Base-by-base conservation (phyloP, 2,888 invertebrate genomes). In the Cistogaster globosa region DNA sequence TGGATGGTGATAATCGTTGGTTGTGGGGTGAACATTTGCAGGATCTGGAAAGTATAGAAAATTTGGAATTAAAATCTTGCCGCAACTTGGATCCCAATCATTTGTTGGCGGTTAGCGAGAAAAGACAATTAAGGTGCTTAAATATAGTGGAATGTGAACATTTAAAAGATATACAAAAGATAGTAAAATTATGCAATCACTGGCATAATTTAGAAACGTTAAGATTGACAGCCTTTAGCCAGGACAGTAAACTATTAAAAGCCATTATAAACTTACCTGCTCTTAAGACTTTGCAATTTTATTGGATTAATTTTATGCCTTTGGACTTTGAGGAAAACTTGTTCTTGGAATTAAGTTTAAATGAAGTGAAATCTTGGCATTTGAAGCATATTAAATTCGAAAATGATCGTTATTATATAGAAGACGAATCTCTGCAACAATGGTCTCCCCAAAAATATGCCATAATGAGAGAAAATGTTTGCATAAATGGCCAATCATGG, bases 391-490 rank as follows among this genome's bases (percentile, higher is more conserved):
- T 88, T 6, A 72, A 72, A 68, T 87, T 86, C 16, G 78, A 76
- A 76, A 87, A 83, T 65, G 85, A 88, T 62, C 82, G 84, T 16
- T 62, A 76, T 57, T 80, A 75, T 58, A 57, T 87, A 6, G 86
- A 86, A 51, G 86, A 87, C 53, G 85, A 84, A 14, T 83, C 85
- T 0, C 60, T 86, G 51, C 72, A 79, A 20, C 26, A 63, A 38
- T 78, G 77, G 85, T 68, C 76, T 0, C 38, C 32, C 0, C 72
- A 81, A n/a, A 76, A 81, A 26, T 87, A 87, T 82, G 87, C 86
- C 18, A 67, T 74, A 26, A 86, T 88, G 87, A 83, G 87, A 63
- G 88, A 88, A 55, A 79, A 75, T 67, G 84, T 83, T 9, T 83
- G 86, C 42, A 82, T 87, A n/a, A 81, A 87, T 65, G 86, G 86